Percentiles rank a stretch among this genome's conserved stretches.
Evolutionary conservation across 2,113 vertebrate genomes (phyloP).

Genomic region (Murina feae): DNA sequence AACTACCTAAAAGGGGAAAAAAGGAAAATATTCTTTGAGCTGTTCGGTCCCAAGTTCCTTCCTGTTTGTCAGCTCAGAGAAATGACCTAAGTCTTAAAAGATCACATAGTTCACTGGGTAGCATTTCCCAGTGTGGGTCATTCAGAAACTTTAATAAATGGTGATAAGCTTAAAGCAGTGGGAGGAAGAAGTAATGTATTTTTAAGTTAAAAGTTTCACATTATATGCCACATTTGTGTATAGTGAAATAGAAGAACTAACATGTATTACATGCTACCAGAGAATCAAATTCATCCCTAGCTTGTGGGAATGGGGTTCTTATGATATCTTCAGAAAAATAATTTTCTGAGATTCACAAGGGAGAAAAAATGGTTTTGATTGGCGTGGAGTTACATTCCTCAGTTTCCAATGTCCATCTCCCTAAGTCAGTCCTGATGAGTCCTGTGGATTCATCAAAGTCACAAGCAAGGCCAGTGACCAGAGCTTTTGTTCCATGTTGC

Average conservation of each 20-base stretch:
- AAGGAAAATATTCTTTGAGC: conserved; percentile 26
- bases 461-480: too few species aligned
- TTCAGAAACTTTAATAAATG: not conserved
- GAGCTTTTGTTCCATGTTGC: too few species aligned
- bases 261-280: not conserved
- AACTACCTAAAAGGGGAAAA: conserved; percentile 35
- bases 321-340: too few species aligned
- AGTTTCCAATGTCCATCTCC: too few species aligned
- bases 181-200: not conserved
- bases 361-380: too few species aligned
- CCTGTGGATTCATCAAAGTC: too few species aligned
- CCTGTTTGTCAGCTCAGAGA: not conserved
- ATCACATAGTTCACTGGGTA: not conserved
- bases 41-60: not conserved
- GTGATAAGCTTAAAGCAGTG: not conserved
- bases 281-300: too few species aligned
- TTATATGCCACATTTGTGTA: not conserved
- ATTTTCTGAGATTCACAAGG: too few species aligned
- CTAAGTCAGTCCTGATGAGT: too few species aligned
- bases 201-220: not conserved
- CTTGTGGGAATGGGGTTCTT: too few species aligned
- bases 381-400: too few species aligned
- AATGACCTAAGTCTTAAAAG: not conserved
- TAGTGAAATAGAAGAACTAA: not conserved
- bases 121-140: not conserved